A percentile compares a stretch with the other conserved stretches of the same genome.
Conservation (phyloP, 2,888 invertebrate genomes). For the Portevinia maculata region DNA sequence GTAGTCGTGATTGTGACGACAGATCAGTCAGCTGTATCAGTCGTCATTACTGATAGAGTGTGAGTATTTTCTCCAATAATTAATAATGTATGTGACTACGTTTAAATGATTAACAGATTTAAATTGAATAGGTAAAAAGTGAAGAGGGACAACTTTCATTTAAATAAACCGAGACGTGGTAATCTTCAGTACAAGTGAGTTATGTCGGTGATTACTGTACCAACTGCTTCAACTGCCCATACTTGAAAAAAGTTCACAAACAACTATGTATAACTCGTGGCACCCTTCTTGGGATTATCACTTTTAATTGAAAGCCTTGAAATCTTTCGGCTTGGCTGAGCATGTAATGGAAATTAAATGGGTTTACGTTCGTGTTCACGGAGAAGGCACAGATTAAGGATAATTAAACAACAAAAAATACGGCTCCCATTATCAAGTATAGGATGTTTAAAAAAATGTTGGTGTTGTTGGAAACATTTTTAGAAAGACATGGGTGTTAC, state of each 20-base stretch:
- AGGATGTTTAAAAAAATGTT: too few species aligned
- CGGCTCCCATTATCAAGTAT: too few species aligned
- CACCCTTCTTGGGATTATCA: conserved; percentile 31
- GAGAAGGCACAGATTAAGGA: conserved; percentile 10
- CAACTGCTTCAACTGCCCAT: neutral
- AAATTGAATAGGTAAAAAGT: conserved; percentile 5
- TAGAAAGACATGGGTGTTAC: too few species aligned
- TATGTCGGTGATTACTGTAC: conserved; percentile 14
- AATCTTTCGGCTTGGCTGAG: conserved; percentile 33
- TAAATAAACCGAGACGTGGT: conserved; percentile 13
- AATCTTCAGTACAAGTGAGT: conserved; percentile 39
- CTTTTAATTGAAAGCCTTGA: conserved; percentile 50
- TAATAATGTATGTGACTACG: neutral
- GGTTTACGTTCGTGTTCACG: conserved; percentile 17
- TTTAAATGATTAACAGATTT: conserved; percentile 13
- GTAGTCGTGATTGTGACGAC: conserved; percentile 22
- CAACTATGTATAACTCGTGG: neutral
- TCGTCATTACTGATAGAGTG: neutral
- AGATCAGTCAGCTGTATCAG: too few species aligned
- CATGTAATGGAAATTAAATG: conserved; percentile 43
- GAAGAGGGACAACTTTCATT: conserved; percentile 1
- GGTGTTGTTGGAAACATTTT: too few species aligned
- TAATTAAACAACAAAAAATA: too few species aligned
- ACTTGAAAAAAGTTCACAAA: neutral
- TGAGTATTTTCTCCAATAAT: neutral